Base-by-base conservation (phyloP, 2,888 invertebrate species). In the Macrophya annulata region DNA sequence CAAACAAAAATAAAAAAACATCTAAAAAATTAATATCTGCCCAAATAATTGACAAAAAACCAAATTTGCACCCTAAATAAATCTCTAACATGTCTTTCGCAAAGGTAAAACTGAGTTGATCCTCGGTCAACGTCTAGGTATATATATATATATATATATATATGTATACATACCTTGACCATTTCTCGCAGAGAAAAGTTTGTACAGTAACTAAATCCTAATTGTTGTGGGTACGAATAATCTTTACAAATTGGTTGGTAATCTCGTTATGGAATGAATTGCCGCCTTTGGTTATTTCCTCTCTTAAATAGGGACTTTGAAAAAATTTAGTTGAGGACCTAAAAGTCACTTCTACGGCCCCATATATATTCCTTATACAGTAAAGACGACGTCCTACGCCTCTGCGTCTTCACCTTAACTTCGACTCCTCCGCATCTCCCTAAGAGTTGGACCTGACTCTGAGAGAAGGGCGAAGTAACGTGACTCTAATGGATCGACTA, bases 221-320 rank as follows among this genome's bases (percentile, higher is more conserved):
- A 25, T 45, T 48, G 51, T 43, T 62, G 43, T 43, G 8, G 31
- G 31, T 31, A 31, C 31, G 3, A 48, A 37, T 89, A 89, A 90
- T 89, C 87, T 87, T 87, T 88, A 89, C 88, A 90, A 91, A 91
- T 90, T 89, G 88, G 87, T 87, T 68, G 87, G 83, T 91, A 90
- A 91, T 91, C 90, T 89, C 85, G 89, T 91, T 90, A 91, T 85
- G 86, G 87, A 89, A 43, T 51, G 31, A 48, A 51, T 55, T 55
- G 59, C 62, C 62, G 62, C 59, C 81, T 81, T 81, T 65, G 62
- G 62, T 81, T 65, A n/a, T 48, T n/a, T 77, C 1, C 37, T 37
- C 8, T 62, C 25, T 62, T 10, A 55, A 74, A 74, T 45, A 45
- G 4, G 12, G 74, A 45, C 12, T 12, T 10, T 45, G 45, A 25